A percentile compares a stretch with the other conserved stretches of the same genome.
Conservation (phyloP, 1,140 invertebrate species). For the Pseudomyrmex pallidus region DNA sequence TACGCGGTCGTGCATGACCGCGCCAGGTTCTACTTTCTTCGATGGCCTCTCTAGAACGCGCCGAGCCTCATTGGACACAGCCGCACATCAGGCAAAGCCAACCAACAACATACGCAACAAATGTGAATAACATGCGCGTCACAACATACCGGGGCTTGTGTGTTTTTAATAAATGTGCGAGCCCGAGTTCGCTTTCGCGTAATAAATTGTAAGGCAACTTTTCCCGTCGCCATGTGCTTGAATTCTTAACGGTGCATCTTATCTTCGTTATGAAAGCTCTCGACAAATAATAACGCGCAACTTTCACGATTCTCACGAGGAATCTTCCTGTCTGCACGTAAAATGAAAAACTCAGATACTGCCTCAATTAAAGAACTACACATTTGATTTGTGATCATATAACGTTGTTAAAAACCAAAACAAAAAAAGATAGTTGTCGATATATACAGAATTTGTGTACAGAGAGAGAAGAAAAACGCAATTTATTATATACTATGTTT, state of each 20-base stretch:
- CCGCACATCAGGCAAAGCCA: no score
- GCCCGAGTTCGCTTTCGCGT: slow-evolving; percentile 52
- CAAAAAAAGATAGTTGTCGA: background rate
- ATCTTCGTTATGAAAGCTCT: slow-evolving; percentile 28
- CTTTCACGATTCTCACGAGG: slow-evolving; percentile 39
- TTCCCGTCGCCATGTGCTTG: slow-evolving; percentile 32
- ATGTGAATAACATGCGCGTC: slow-evolving; percentile 11
- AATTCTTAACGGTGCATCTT: slow-evolving; percentile 46
- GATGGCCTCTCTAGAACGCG: slow-evolving; percentile 28
- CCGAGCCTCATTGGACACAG: background rate
- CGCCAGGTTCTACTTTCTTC: slow-evolving; percentile 60
- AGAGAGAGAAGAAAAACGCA: background rate
- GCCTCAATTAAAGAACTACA: background rate
- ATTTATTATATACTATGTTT: slow-evolving; percentile 1
- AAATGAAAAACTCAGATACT: background rate
- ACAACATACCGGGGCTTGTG: background rate
- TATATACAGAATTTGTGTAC: background rate
- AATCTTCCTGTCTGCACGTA: background rate
- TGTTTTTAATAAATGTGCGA: slow-evolving; percentile 32
- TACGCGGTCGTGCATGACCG: slow-evolving; percentile 43
- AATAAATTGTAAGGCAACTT: slow-evolving; percentile 47
- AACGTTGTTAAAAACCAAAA: background rate
- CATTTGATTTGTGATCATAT: background rate
- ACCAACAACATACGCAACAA: background rate
- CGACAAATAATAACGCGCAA: slow-evolving; percentile 1